Percentiles rank a stretch among this genome's conserved stretches.
These are phyloP conservation scores for Penaeus japonicus DNA, from an alignment of 1,140 invertebrate species.

Conservation along the genomic window DNA sequence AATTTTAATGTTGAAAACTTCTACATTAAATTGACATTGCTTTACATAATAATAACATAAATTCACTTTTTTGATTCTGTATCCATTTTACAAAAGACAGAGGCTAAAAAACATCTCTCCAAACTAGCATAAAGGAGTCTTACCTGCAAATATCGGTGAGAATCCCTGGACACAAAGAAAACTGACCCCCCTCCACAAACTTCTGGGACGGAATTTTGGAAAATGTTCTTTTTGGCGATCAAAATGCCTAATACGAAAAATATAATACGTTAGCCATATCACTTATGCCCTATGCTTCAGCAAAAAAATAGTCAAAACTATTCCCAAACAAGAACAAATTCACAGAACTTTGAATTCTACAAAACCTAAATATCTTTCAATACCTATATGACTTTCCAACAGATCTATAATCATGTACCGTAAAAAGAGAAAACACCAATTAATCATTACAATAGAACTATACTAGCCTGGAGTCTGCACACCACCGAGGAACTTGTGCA, in stretches of 20 bases:
- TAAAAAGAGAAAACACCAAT: background rate
- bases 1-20: no score
- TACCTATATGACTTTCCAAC: background rate
- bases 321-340: no score
- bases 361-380: no score
- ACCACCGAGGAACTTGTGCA: conserved; percentile 91
- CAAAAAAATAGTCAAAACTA: no score
- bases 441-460: conserved; percentile 49
- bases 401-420: background rate
- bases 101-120: background rate
- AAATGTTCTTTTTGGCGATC: conserved; percentile 74
- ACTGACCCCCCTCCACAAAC: conserved; percentile 73
- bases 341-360: no score
- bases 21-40: no score
- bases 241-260: conserved; percentile 69
- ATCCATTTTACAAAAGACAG: no score
- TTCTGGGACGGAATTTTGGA: conserved; percentile 68
- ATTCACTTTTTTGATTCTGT: background rate
- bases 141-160: conserved; percentile 69
- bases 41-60: no score
- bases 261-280: background rate
- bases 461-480: conserved; percentile 80
- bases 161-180: conserved; percentile 70
- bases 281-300: background rate
- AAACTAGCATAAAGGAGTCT: background rate